These are phyloP conservation scores for Manis crassicaudata DNA, from an alignment of 2,797 vertebrate species.

Conservation along the genomic window DNA sequence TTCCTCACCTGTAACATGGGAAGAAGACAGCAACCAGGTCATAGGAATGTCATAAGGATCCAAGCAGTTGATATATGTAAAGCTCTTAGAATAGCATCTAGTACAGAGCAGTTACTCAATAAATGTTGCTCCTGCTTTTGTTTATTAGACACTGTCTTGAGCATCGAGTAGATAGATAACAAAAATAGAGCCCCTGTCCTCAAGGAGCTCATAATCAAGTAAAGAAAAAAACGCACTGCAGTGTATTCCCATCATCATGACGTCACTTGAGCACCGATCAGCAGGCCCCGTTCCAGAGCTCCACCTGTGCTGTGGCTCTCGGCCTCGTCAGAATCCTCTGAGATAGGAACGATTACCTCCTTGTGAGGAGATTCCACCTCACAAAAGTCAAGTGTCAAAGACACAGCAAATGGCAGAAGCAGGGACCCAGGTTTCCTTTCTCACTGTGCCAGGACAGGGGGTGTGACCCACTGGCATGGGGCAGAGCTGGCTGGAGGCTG, in stretches of 20 bases:
- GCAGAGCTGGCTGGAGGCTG: accelerated
- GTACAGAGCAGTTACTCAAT: too few species aligned
- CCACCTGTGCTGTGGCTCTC: accelerated
- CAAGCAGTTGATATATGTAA: background rate
- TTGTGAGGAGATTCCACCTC: background rate
- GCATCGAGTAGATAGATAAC: background rate
- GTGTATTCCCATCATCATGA: accelerated
- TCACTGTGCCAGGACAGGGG: background rate
- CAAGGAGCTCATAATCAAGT: background rate
- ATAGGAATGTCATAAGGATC: accelerated
- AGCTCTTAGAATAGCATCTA: background rate
- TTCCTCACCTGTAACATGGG: accelerated
- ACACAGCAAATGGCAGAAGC: accelerated
- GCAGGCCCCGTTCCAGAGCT: background rate
- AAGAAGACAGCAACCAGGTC: too few species aligned
- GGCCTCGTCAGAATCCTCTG: accelerated
- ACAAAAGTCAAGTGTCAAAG: background rate
- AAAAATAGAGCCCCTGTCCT: background rate
- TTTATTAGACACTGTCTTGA: background rate
- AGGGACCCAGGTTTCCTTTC: too few species aligned
- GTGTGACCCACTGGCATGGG: accelerated
- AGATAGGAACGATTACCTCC: background rate
- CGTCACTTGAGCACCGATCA: accelerated
- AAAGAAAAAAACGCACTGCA: background rate
- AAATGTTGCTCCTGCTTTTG: background rate